Evolutionary conservation across 53 echinoderm and acorn worm species (phyloP), one percentile per base, ranked within the genome.

Genomic region (Actinopyga echinites): DNA sequence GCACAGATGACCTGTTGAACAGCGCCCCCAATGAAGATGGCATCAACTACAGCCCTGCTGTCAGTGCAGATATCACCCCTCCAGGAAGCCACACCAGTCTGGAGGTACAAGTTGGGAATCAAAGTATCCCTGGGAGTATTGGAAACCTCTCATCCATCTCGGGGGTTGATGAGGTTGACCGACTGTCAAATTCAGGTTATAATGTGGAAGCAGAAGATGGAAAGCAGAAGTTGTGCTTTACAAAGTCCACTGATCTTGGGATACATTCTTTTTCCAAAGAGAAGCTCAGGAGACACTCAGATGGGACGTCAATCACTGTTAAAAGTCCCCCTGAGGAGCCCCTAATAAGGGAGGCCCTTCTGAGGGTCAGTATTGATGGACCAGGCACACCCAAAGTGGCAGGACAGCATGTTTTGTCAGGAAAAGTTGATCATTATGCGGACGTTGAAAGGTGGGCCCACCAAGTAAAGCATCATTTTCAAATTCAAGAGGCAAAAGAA

Each of bases 81-180:
- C 91, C 92, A 40, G 84, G 91, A 30, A 79, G 92, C 40, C 87
- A 90, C 28, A 79, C 86, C n/a, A 96, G 96, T 62, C 93, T 93
- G 79, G 96, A 96, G 57, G 99, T 99, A 20, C 80, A 35, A 61
- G 84, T 89, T 38, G 89, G 89, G 35, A 88, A 44, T 23, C 53
- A 17, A n/a, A 89, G 89, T 61, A 79, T 78, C 55, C 87, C 64
- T 25, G 91, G 87, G 23, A 87, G 82, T 40, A 54, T 84, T 11
- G 84, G 89, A 29, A 78, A 91, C 40, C 83, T 81, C 42, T 80
- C 63, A 7, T 33, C 81, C 23, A 55, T 77, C 56, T 77, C 77
- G 13, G 81, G 60, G 4, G 5, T 61, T 2, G 81, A 80, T 19
- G 81, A 80, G 1, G 62, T 61, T 0, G 81, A 80, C 62, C 9